phyloP scores from a whole-genome alignment of 1,140 invertebrate genomes.

The Bombus haemorrhoidalis region DNA sequence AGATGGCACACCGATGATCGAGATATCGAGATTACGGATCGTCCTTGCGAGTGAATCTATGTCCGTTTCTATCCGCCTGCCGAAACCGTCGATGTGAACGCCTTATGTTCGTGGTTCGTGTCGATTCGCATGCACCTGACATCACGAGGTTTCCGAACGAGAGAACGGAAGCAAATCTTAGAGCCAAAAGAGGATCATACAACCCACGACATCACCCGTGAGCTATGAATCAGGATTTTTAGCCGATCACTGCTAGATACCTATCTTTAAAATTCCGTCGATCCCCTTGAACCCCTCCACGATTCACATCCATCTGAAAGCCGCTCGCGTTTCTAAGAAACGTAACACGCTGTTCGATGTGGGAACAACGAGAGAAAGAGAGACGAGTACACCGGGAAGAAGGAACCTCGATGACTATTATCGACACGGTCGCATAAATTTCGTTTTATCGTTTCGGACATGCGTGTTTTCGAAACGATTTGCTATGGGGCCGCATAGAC shows the following conservation, averaged over 20 bases:
- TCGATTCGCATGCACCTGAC: slow-evolving; percentile 27
- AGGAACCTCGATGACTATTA: neutral
- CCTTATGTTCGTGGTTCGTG: slow-evolving; percentile 20
- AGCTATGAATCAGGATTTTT: slow-evolving; percentile 76
- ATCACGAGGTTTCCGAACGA: slow-evolving; percentile 1
- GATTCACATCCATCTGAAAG: slow-evolving; percentile 14
- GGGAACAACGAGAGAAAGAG: neutral
- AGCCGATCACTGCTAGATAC: slow-evolving; percentile 35
- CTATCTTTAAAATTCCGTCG: slow-evolving; percentile 1
- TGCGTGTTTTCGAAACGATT: slow-evolving; percentile 24
- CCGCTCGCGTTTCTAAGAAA: too few relatives aligned
- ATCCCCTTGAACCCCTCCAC: slow-evolving; percentile 28
- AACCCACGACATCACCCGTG: slow-evolving; percentile 64
- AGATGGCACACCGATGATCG: slow-evolving; percentile 49
- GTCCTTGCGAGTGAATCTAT: neutral
- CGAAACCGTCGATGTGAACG: neutral
- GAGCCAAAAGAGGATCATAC: slow-evolving; percentile 66
- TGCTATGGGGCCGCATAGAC: neutral
- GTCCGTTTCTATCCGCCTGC: too few relatives aligned
- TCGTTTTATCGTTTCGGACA: neutral
- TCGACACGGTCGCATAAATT: neutral
- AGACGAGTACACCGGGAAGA: neutral
- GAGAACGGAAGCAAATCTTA: slow-evolving; percentile 69
- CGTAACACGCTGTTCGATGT: neutral
- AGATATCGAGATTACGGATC: slow-evolving; percentile 32